Conservation (phyloP, 2,888 invertebrate genomes). For the Myopa tessellatipennis region DNA sequence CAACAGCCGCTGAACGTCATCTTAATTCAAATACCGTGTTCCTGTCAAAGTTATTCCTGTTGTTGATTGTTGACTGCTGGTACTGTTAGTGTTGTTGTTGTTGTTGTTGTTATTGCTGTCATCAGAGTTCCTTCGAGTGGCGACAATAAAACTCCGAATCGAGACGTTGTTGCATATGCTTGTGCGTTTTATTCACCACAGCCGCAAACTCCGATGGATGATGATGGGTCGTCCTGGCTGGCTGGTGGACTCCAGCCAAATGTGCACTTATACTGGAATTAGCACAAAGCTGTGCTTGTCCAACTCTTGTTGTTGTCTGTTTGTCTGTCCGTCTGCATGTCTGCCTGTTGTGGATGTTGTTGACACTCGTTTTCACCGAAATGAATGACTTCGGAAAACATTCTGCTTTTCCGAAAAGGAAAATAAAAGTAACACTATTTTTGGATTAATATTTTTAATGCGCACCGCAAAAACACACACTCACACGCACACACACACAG, state of each 20-base stretch:
- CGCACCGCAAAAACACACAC: slow-evolving; percentile 2
- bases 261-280: not conserved
- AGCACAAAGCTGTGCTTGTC: not conserved
- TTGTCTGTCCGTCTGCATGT: no score
- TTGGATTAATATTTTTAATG: slow-evolving; percentile 15
- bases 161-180: slow-evolving; percentile 4
- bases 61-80: no score
- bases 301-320: not conserved
- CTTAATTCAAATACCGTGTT: slow-evolving; percentile 23
- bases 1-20: slow-evolving; percentile 1
- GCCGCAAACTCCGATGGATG: no score
- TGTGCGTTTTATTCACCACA: not conserved
- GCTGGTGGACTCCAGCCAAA: slow-evolving; percentile 8
- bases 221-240: not conserved
- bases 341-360: not conserved
- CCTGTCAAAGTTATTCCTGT: slow-evolving; percentile 4
- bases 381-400: not conserved
- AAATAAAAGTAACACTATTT: not conserved
- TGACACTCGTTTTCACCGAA: not conserved
- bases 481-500: not conserved
- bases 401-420: not conserved
- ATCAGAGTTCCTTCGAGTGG: not conserved
- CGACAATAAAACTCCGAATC: not conserved
- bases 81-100: not conserved
- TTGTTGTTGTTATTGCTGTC: slow-evolving; percentile 7